Base-by-base conservation (phyloP, 1,140 invertebrate genomes). In the Anoplolepis gracilipes region DNA sequence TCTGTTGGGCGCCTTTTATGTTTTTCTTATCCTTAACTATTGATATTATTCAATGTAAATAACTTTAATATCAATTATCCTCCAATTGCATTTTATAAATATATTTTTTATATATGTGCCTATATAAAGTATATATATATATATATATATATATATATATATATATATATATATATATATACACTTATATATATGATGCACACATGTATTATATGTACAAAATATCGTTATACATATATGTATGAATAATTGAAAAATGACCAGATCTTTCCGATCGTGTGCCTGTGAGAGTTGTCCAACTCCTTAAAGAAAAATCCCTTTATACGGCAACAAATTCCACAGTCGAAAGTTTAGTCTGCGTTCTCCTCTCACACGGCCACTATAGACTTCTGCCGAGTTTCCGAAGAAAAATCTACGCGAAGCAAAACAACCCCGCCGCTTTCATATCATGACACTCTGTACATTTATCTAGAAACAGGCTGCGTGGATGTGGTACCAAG, bases 401-500 rank as follows among this genome's bases (percentile, higher is more conserved):
- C 28, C 36, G 75, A 57, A 62, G 64, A 55, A 85, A 64, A 72
- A 72, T 85, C 53, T 64, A 79, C 70, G 77, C 69, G 64, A 65
- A 85, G 70, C 62, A 85, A 84, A 73, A 85, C 65, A 72, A 46
- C 59, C 30, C 13, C 30, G 30, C 22, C 55, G 78, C 78, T 82
- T 79, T 79, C 76, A 69, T 79, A 85, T 81, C 84, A 49, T 46
- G 77, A 79, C 73, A 62, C 69, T 55, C 49, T 77, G 65, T 81
- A 64, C 75, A 53, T 42, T 57, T 65, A 62, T 65, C 65, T 57
- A 53, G 70, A 62, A 72, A 79, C 70, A 70, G 65, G 65, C 69
- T 86, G 70, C 78, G 72, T 86, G 69, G 28, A 75, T 72, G 73
- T 64, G 75, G 84, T 79, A 85, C 62, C 84, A 69, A 82, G 67